These are phyloP conservation scores for Ibycter americanus DNA, from an alignment of 2,797 vertebrate species.

Conservation along the genomic window DNA sequence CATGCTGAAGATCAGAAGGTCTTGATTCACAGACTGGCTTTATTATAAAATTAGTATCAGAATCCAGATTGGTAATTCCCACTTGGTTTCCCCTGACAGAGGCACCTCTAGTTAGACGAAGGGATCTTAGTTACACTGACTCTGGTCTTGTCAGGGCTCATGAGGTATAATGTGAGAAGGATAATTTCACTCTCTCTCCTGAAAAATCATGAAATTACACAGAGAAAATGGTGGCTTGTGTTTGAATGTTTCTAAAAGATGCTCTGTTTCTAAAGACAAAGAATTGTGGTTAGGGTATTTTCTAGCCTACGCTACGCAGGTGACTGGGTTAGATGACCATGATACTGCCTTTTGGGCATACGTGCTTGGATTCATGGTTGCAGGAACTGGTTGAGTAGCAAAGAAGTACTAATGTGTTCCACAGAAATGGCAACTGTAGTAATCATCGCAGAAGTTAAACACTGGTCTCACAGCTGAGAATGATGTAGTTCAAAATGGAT, in stretches of 20 bases:
- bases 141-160: background rate
- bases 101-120: background rate
- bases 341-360: background rate
- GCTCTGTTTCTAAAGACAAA: background rate
- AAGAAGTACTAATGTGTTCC: background rate
- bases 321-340: background rate
- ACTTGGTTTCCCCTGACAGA: background rate
- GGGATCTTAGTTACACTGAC: background rate
- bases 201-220: background rate
- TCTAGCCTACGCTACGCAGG: background rate
- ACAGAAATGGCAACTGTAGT: background rate
- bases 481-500: background rate
- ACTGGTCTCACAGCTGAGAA: background rate
- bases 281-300: background rate
- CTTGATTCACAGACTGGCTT: background rate
- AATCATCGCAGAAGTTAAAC: background rate
- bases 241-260: background rate
- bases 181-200: background rate
- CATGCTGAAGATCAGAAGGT: background rate
- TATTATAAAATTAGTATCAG: background rate
- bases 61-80: background rate
- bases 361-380: background rate
- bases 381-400: background rate
- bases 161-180: background rate
- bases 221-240: background rate